Evolutionary conservation across 2,113 vertebrate genomes (phyloP).

Genomic region (Ibidorhyncha struthersii): DNA sequence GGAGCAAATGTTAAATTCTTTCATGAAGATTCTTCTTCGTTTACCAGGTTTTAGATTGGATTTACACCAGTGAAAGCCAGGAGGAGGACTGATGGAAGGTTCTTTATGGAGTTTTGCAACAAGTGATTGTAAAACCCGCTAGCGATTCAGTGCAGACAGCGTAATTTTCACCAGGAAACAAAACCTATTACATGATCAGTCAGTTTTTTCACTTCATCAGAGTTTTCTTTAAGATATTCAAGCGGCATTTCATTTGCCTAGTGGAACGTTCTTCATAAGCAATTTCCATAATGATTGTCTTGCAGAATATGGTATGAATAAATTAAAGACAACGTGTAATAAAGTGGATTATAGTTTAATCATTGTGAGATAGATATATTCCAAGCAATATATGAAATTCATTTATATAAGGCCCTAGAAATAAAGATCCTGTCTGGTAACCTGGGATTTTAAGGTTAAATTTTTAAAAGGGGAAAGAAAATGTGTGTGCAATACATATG

Average conservation of each 20-base stretch:
- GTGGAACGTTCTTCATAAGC: neutral
- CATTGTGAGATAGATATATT: neutral
- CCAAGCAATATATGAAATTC: neutral
- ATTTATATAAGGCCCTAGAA: neutral
- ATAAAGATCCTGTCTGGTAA: neutral
- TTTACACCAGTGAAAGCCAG: constrained; percentile 4
- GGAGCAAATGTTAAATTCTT: constrained; percentile 13
- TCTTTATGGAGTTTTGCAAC: neutral
- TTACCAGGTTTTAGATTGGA: constrained; percentile 17
- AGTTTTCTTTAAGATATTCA: neutral
- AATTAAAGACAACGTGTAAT: neutral
- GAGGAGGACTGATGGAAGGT: neutral
- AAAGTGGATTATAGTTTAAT: neutral
- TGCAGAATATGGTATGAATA: neutral
- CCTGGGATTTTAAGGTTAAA: neutral
- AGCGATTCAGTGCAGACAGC: neutral
- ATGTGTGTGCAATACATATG: neutral
- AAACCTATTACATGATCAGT: neutral
- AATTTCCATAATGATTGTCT: neutral
- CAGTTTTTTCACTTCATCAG: neutral
- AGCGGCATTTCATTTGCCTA: neutral
- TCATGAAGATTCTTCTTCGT: neutral
- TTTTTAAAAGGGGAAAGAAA: constrained; percentile 6
- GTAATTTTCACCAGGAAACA: neutral
- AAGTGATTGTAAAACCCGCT: neutral